phyloP scores from a whole-genome alignment of 2,888 invertebrate species.

The Rapana venosa region DNA sequence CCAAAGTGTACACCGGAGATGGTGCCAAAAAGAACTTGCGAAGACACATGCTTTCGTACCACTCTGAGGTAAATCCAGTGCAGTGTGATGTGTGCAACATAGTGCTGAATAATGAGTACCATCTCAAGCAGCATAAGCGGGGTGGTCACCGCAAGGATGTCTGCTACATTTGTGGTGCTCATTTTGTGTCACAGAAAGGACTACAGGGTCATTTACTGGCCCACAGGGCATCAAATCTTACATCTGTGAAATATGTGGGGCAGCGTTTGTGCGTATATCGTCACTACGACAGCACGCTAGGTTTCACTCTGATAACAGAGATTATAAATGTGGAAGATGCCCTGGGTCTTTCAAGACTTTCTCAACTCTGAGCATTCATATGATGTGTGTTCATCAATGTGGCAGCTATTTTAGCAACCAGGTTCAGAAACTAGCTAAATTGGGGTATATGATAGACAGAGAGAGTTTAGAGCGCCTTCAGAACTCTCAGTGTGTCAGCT shows the following conservation, averaged over 20 bases:
- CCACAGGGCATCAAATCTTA: neutral
- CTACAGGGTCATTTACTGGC: slow-evolving; percentile 7
- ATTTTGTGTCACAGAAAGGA: slow-evolving; percentile 1
- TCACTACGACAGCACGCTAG: neutral
- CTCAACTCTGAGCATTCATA: neutral
- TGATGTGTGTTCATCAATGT: slow-evolving; percentile 22
- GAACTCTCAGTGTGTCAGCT: slow-evolving; percentile 1
- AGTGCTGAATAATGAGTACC: neutral
- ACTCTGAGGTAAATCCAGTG: neutral
- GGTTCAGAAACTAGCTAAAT: neutral
- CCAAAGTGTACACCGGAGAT: neutral
- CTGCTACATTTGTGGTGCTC: slow-evolving; percentile 14
- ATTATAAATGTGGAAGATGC: neutral
- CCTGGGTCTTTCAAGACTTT: slow-evolving; percentile 14
- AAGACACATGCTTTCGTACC: neutral
- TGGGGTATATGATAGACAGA: neutral
- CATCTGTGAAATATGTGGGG: slow-evolving; percentile 12
- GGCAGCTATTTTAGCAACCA: slow-evolving; percentile 6
- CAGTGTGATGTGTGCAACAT: slow-evolving; percentile 1
- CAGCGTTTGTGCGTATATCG: neutral
- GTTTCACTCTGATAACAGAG: neutral
- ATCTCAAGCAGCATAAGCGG: neutral
- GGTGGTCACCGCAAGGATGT: slow-evolving; percentile 3
- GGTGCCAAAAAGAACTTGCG: neutral
- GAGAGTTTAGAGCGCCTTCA: neutral